phyloP scores from a whole-genome alignment of 2,797 vertebrate genomes.

The Etheostoma nigrum region DNA sequence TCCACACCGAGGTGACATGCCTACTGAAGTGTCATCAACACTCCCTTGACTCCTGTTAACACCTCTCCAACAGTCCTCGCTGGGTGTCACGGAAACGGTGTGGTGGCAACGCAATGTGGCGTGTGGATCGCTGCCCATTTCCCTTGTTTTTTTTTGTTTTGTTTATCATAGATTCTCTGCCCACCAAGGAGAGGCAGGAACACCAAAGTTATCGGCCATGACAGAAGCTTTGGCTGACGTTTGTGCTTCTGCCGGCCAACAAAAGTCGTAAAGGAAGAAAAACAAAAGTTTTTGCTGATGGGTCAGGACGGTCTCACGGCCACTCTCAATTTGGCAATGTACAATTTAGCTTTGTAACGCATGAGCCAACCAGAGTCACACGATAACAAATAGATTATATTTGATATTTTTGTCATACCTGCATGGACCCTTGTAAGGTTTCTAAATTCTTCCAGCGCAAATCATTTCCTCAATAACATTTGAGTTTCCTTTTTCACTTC shows the following conservation, averaged over 20 bases:
- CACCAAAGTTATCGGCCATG: neutral
- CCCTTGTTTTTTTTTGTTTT: neutral
- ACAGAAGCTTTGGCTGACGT: slow-evolving; percentile 20
- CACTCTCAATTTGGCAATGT: neutral
- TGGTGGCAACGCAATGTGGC: slow-evolving; percentile 21
- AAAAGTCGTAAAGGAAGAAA: slow-evolving; percentile 42
- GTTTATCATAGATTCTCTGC: slow-evolving; percentile 15
- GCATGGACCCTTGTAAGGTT: neutral
- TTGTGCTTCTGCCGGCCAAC: slow-evolving; percentile 17
- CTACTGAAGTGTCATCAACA: slow-evolving; percentile 15
- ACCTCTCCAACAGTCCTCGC: slow-evolving; percentile 28
- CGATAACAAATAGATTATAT: neutral
- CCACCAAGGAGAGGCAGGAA: neutral
- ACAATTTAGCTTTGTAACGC: neutral
- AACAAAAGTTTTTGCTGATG: slow-evolving; percentile 35
- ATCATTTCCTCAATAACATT: neutral
- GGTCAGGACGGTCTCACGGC: slow-evolving; percentile 16
- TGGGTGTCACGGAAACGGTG: slow-evolving; percentile 23
- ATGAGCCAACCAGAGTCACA: neutral
- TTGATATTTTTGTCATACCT: neutral
- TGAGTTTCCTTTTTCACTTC: slow-evolving; percentile 22
- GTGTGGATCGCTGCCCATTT: slow-evolving; percentile 41
- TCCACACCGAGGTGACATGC: slow-evolving; percentile 29
- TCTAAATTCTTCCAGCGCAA: neutral
- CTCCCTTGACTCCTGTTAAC: slow-evolving; percentile 26